Evolutionary conservation across 2,797 vertebrate species (phyloP).

Genomic region (Champsocephalus gunnari): DNA sequence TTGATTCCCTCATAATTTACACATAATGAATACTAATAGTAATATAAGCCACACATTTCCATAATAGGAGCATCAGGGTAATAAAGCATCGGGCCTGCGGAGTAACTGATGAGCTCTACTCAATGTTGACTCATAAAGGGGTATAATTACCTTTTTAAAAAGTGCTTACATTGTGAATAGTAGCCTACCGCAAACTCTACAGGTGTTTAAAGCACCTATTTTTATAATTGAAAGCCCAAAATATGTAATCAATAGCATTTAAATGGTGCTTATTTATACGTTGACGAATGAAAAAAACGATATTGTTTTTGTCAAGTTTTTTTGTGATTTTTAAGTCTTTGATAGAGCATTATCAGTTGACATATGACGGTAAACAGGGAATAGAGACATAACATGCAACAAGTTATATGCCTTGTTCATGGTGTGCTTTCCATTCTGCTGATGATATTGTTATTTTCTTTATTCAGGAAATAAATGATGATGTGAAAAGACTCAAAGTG

Average conservation of each 20-base stretch:
- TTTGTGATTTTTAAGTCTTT: not conserved
- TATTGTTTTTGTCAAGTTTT: not conserved
- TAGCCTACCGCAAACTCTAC: not conserved
- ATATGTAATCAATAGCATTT: not conserved
- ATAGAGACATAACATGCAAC: too few species aligned
- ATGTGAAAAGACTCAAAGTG: not conserved
- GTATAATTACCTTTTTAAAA: not conserved
- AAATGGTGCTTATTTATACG: not conserved
- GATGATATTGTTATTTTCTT: not conserved
- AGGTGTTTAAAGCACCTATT: not conserved
- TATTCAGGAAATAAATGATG: constrained; percentile 9
- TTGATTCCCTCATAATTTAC: not conserved
- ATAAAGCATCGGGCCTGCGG: not conserved
- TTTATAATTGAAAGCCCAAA: not conserved
- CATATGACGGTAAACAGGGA: too few species aligned
- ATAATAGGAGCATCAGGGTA: not conserved
- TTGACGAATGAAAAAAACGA: not conserved
- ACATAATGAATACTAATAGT: not conserved
- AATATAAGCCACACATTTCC: not conserved
- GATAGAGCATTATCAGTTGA: not conserved
- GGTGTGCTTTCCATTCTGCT: too few species aligned
- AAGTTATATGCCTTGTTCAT: too few species aligned
- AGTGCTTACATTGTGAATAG: too few species aligned
- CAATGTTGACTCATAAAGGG: not conserved
- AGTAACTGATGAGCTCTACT: not conserved